Evolutionary conservation across 2,888 invertebrate species (phyloP).

Genomic region (Monochamus alternatus): DNA sequence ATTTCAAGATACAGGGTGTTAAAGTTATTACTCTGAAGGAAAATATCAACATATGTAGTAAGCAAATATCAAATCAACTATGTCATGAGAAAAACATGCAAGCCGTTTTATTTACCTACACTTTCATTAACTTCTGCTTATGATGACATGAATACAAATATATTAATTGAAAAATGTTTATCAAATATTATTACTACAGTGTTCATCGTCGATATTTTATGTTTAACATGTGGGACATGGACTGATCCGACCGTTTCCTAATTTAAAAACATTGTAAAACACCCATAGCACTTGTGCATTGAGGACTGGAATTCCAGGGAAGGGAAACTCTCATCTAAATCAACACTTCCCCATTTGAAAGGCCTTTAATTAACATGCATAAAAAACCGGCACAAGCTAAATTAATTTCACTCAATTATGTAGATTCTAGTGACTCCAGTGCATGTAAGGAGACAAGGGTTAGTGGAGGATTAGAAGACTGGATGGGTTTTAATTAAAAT

Average conservation of each 20-base stretch:
- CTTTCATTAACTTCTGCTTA: no score
- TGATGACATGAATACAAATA: no score
- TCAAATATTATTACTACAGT: no score
- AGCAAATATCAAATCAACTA: no score
- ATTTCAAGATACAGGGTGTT: no score
- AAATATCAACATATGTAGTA: no score
- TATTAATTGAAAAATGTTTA: no score
- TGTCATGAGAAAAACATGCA: no score
- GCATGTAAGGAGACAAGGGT: slow-evolving; percentile 25
- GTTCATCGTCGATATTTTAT: no score
- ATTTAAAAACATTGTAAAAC: background rate
- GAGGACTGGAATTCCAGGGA: background rate
- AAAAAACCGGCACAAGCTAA: slow-evolving; percentile 13
- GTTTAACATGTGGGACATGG: background rate
- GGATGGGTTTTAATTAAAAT: slow-evolving; percentile 28
- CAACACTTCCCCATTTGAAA: slow-evolving; percentile 3
- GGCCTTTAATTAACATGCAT: slow-evolving; percentile 16
- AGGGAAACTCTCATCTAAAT: slow-evolving; percentile 6
- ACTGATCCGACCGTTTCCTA: background rate
- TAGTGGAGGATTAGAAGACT: slow-evolving; percentile 9
- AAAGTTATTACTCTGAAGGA: no score
- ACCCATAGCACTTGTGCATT: background rate
- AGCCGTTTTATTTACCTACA: no score
- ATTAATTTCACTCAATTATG: slow-evolving; percentile 24
- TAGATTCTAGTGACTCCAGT: slow-evolving; percentile 18